Base-by-base conservation (phyloP, 53 echinoderm and acorn worm species). In the Echinarachnius parma region DNA sequence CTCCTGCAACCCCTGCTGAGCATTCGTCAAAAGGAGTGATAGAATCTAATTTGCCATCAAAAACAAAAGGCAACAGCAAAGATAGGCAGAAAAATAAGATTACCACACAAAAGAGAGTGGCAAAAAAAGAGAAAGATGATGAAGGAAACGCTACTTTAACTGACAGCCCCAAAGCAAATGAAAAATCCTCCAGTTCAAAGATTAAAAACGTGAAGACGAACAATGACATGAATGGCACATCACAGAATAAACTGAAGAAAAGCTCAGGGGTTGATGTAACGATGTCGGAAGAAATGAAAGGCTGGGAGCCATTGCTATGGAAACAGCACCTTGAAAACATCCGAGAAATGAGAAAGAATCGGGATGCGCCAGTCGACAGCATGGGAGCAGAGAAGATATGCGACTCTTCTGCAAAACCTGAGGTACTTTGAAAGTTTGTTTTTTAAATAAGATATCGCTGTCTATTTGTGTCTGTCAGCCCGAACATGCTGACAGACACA, bases 351-450 rank as follows among this genome's bases (percentile, higher is more conserved):
- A 85, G 96, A 48, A 88, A 80, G 58, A 58, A 79, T 52, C 79
- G 50, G 64, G 88, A 96, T 85, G 96, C 96, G 5, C 91, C 96
- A 21, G 96, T 96, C 59, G 96, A 96, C 59, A 84, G 78, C 55
- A 96, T 96, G 91, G 96, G 96, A 55, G 87, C 87, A 54, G 85
- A 82, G 48, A 86, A 90, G 80, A 81, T 96, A 27, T 80, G 87
- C 44, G 96, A 96, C 46, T 57, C 60, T 3, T 69, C 85, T 48
- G 96, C 91, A 46, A 69, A 75, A 49, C 96, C 96, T 9, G 66
- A 91, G 85, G 96, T 94, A 83, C n/a, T 27, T 37, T n/a, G n/a
- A n/a, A n/a, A n/a, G n/a, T n/a, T n/a, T n/a, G n/a, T n/a, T n/a
- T 9, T 42, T 9, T 42, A 13, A 9, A 42, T 42, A 42, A 42